Base-by-base conservation (phyloP, 2,797 vertebrate species). In the Varecia variegata region DNA sequence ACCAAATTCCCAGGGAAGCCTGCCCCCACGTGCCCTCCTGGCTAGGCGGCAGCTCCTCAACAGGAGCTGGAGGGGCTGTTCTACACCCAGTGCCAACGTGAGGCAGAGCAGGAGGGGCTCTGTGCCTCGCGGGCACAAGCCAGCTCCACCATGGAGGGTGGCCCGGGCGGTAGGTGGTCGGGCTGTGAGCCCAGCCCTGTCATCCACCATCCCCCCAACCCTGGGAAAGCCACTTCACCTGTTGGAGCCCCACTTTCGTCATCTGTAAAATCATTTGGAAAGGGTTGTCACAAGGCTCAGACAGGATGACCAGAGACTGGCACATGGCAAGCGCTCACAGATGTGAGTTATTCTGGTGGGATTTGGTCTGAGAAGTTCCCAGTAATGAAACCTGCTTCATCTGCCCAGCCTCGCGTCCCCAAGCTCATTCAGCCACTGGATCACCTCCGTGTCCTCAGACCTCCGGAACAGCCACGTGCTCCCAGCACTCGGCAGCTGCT, bases 31-130 rank as follows among this genome's bases (percentile, higher is more conserved):
- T 4, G 17, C 18, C 74, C 45, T 32, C 40, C 60, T 73, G 1
- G 8, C 23, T 0, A 1, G 7, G 56, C 4, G 27, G 38, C 1
- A 2, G 30, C 60, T 52, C 60, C 38, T 45, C 3, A 1, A 40
- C n/a, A 38, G 47, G 11, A 21, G 45, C 32, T 12, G 0, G 0
- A 47, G 10, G 6, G 67, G 50, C 32, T 25, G 30, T 11, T 62
- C 45, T 60, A 67, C 40, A 43, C 30, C 13, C 65, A 70, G 3
- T 14, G 0, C 14, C 27, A 23, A 7, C 4, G 0, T 0, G 12
- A 23, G 3, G 23, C 52, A 54, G 35, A n/a, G 35, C 32, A 68
- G 81, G 32, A 32, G 11, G 4, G 30, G 54, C 12, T n/a, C 62
- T 65, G 62, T 35, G 27, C 20, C 65, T 9, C 6, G 8, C 15